Evolutionary conservation across 2,113 vertebrate species (phyloP).

Genomic region (Oceanodroma tethys): DNA sequence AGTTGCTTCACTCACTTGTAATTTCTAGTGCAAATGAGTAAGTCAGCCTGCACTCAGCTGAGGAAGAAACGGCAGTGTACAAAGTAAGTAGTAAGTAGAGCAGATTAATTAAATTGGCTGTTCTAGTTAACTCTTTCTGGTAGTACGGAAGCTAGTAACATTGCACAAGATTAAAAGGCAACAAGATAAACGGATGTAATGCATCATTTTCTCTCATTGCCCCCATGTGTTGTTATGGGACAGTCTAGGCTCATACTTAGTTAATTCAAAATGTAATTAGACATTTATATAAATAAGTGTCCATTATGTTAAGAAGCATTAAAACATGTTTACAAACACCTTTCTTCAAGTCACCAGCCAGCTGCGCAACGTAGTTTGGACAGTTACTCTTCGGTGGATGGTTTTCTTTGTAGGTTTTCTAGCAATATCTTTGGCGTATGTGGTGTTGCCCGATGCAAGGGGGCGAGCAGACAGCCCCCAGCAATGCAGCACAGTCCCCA

Average conservation of each 20-base stretch:
- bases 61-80: neutral
- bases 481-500: neutral
- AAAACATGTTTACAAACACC: neutral
- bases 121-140: conserved; percentile 23
- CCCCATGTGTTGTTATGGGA: neutral
- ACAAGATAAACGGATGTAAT: neutral
- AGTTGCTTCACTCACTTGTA: neutral
- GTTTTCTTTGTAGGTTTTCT: neutral
- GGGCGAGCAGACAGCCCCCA: neutral
- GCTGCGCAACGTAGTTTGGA: neutral
- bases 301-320: neutral
- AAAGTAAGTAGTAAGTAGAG: neutral
- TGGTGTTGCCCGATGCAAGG: neutral
- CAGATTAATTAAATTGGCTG: neutral
- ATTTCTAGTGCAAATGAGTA: neutral
- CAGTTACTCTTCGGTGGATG: neutral
- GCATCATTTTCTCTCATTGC: neutral
- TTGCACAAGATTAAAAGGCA: neutral
- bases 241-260: neutral
- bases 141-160: neutral
- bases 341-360: neutral
- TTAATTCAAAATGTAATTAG: neutral
- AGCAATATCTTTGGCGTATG: neutral
- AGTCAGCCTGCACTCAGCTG: neutral
- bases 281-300: neutral